Evolutionary conservation across 1,140 invertebrate genomes (phyloP).

Genomic region (Bombus huntii): DNA sequence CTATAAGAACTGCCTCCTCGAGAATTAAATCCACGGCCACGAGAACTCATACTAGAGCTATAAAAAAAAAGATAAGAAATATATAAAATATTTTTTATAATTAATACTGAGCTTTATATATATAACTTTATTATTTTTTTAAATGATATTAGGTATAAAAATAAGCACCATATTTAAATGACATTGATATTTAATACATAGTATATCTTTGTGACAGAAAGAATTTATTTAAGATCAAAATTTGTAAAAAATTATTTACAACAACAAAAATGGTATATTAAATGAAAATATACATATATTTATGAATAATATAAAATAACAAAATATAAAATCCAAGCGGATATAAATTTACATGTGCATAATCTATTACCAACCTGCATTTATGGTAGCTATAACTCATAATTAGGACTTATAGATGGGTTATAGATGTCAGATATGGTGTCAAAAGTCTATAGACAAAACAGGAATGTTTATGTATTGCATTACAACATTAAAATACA

Average conservation of each 20-base stretch:
- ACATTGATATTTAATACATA: not conserved
- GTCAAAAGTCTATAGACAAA: conserved; percentile 69
- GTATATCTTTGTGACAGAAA: not conserved
- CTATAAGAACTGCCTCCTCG: conserved; percentile 76
- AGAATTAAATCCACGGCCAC: conserved; percentile 78
- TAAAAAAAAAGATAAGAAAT: conserved; percentile 43
- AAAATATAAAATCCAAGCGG: not conserved
- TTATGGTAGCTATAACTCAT: conserved; percentile 79
- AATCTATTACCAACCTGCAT: conserved; percentile 72
- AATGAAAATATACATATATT: not conserved
- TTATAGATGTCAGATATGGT: conserved; percentile 64
- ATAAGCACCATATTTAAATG: not conserved
- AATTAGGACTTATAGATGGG: conserved; percentile 69
- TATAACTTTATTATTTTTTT: not conserved
- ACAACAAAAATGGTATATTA: not conserved
- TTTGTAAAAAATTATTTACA: not conserved
- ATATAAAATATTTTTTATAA: not conserved
- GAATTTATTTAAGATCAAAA: not conserved
- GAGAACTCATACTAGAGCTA: conserved; percentile 77
- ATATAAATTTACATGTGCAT: conserved; percentile 19
- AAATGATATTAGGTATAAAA: not conserved
- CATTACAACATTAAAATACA: not conserved
- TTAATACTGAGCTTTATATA: not conserved
- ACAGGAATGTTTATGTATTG: conserved; percentile 59
- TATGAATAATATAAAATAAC: not conserved